phyloP scores from a whole-genome alignment of 1,140 invertebrate species.

The Drosophila triauraria region DNA sequence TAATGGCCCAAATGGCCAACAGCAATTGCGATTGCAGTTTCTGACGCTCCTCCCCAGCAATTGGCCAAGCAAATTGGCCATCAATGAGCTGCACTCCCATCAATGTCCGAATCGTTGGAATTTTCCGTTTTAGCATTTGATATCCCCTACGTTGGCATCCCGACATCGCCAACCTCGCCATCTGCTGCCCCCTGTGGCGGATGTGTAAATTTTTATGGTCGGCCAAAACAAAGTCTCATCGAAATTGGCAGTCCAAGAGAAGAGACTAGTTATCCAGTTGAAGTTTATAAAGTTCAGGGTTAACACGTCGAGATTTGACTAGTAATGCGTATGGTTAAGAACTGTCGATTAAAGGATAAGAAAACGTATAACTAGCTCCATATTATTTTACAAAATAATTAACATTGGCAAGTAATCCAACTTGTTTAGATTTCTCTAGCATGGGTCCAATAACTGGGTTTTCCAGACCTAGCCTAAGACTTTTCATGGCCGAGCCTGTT shows the following conservation, averaged over 20 bases:
- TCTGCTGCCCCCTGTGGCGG: slow-evolving; percentile 13
- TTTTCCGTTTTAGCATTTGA: slow-evolving; percentile 46
- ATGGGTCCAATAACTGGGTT: no score
- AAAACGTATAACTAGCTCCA: no score
- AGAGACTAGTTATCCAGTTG: background rate
- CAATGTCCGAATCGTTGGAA: slow-evolving; percentile 33
- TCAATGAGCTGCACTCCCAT: slow-evolving; percentile 60
- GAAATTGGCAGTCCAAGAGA: slow-evolving; percentile 3
- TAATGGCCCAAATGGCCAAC: slow-evolving; percentile 57
- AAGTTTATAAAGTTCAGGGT: background rate
- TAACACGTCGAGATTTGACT: background rate
- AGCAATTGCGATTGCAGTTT: slow-evolving; percentile 49
- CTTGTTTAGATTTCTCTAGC: no score
- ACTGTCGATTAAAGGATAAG: no score
- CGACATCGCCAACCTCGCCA: slow-evolving; percentile 1
- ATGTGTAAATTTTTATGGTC: slow-evolving; percentile 44
- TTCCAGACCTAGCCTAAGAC: background rate
- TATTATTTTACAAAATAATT: no score
- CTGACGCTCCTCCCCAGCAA: slow-evolving; percentile 61
- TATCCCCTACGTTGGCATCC: slow-evolving; percentile 9
- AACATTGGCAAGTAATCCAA: no score
- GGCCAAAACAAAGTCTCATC: slow-evolving; percentile 34
- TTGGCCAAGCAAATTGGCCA: slow-evolving; percentile 71
- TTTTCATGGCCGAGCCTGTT: slow-evolving; percentile 3
- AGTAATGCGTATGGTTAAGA: background rate